Percentiles rank a stretch among this genome's conserved stretches.
Evolutionary conservation across 2,797 vertebrate species (phyloP).

Genomic region (Onychomys torridus): DNA sequence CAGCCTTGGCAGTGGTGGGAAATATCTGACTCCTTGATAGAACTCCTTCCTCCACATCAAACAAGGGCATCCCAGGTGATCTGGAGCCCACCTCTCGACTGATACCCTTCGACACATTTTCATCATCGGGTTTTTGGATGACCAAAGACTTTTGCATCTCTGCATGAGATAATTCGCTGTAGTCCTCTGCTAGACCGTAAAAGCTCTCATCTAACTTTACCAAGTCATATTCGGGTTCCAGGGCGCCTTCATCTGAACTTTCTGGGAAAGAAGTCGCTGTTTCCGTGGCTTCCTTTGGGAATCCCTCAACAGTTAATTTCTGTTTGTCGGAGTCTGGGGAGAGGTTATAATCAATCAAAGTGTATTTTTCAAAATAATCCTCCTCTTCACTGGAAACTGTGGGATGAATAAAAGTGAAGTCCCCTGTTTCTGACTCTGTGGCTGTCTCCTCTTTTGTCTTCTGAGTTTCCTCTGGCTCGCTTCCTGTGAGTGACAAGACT

Average conservation of each 20-base stretch:
- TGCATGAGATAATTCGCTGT: constrained; percentile 62
- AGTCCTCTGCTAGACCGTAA: constrained; percentile 88
- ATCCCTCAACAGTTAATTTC: constrained; percentile 78
- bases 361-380: constrained; percentile 98
- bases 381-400: constrained; percentile 89
- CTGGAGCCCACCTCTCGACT: constrained; percentile 79
- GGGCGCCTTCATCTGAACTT: constrained; percentile 85
- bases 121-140: constrained; percentile 72
- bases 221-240: constrained; percentile 90
- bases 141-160: constrained; percentile 70
- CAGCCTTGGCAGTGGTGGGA: constrained; percentile 90
- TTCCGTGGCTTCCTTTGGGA: constrained; percentile 74
- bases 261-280: constrained; percentile 79
- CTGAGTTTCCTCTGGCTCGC: constrained; percentile 69
- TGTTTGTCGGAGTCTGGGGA: constrained; percentile 85
- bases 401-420: constrained; percentile 68
- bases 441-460: constrained; percentile 81
- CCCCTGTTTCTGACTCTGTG: constrained; percentile 73
- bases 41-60: constrained; percentile 91
- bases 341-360: constrained; percentile 92
- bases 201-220: constrained; percentile 95
- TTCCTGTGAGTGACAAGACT: constrained; percentile 47
- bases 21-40: constrained; percentile 92
- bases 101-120: constrained; percentile 68
- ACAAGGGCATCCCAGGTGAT: constrained; percentile 90